Base-by-base conservation (phyloP, 1,140 invertebrate species). In the Elysia chlorotica region DNA sequence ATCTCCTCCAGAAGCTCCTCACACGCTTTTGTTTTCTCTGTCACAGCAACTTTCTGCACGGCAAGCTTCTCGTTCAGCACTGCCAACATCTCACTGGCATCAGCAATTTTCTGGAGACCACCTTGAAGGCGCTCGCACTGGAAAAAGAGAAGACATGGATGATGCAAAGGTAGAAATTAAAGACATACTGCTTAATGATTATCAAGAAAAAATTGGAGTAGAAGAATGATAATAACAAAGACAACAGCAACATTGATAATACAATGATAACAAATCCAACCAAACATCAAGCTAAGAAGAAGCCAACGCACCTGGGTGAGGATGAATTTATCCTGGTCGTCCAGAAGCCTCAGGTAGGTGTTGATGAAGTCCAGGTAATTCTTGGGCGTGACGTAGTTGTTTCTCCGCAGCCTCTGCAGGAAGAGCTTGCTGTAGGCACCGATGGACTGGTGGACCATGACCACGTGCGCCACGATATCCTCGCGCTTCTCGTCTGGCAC, bases 351-450 rank as follows among this genome's bases (percentile, higher is more conserved):
- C 0, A 95, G 79, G 81, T 96, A 96, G 0, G 90, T 92, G 62
- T 91, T 91, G 48, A 96, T 92, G 75, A 92, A 96, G 85, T 96
- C 94, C 73, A 96, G 87, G 83, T 94, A 97, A 82, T 96, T 95
- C 77, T 95, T 96, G 0, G 95, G 95, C 2, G 95, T 96, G 0
- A 96, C 92, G 81, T 93, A 95, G 86, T 95, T 96, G 80, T 90
- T 92, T 53, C 94, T 88, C 35, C 93, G 87, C 10, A 95, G 84
- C 69, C 92, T 92, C 21, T 90, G 82, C 10, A 91, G 83, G 81
- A 93, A 96, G 65, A 93, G 91, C n/a, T 81, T 82, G 0, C 92
- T 93, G 84, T 94, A 95, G 0, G 89, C 81, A 23, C 90, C 90
- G 14, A 95, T 91, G 0, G 90, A 91, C 69, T 90, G 89, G 81